A percentile compares a stretch with the other conserved stretches of the same genome.
Evolutionary conservation across 53 echinoderm and acorn worm species (phyloP).

Genomic region (Hippasteria phrygiana): DNA sequence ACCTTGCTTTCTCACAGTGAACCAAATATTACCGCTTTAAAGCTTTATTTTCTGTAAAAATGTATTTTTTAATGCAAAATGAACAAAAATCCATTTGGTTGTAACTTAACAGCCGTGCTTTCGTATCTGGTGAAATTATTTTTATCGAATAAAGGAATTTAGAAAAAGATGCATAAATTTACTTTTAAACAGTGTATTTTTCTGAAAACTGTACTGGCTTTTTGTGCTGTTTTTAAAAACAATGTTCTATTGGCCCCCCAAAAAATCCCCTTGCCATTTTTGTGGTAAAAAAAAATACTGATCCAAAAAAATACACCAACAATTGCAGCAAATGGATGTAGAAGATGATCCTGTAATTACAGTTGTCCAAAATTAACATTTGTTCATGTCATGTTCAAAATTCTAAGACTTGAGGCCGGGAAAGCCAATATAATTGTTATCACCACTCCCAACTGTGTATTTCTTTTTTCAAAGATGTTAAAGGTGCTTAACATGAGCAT

Average conservation of each 20-base stretch:
- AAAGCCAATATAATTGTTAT: too few relatives aligned
- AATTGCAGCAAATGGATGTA: too few relatives aligned
- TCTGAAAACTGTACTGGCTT: neutral
- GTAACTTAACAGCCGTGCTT: constrained; percentile 34
- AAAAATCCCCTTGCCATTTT: too few relatives aligned
- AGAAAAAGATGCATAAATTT: constrained; percentile 4
- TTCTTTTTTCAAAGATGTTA: too few relatives aligned
- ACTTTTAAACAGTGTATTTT: neutral
- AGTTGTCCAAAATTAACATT: too few relatives aligned
- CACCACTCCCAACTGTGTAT: too few relatives aligned
- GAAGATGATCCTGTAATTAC: too few relatives aligned
- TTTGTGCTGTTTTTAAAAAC: neutral
- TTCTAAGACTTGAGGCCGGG: too few relatives aligned
- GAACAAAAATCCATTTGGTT: neutral
- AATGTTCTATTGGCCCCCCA: neutral
- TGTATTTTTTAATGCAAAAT: constrained; percentile 2
- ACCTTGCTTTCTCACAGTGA: constrained; percentile 9
- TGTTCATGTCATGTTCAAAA: too few relatives aligned
- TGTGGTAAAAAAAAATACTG: too few relatives aligned
- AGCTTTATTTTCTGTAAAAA: constrained; percentile 5
- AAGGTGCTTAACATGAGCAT: too few relatives aligned
- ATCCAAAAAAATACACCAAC: too few relatives aligned
- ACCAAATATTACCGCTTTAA: constrained; percentile 5
- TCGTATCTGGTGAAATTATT: constrained; percentile 22
- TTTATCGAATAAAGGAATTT: constrained; percentile 19